phyloP scores from a whole-genome alignment of 2,113 vertebrate genomes.

The Perognathus longimembris region DNA sequence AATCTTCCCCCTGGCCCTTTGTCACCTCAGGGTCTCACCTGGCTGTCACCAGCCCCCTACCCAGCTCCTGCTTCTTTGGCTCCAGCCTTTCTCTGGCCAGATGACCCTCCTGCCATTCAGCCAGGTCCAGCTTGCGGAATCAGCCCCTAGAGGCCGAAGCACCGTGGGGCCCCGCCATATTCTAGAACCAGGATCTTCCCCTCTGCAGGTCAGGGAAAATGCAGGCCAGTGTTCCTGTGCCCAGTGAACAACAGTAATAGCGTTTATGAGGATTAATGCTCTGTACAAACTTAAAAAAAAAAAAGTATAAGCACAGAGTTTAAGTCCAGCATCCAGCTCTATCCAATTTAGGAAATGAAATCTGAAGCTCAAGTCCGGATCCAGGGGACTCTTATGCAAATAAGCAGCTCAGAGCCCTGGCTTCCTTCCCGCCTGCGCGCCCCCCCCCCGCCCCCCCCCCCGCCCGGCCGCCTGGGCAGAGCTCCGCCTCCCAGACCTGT shows the following conservation, averaged over 20 bases:
- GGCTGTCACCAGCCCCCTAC: too few relatives aligned
- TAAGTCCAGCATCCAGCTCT: background rate
- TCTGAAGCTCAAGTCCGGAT: background rate
- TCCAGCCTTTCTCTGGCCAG: background rate
- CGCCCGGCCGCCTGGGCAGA: too few relatives aligned
- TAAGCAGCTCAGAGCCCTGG: background rate
- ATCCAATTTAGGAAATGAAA: background rate
- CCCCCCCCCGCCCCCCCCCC: too few relatives aligned
- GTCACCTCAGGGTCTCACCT: background rate
- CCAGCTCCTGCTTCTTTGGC: background rate
- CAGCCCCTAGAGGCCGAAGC: too few relatives aligned
- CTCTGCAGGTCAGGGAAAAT: background rate
- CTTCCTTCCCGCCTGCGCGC: background rate
- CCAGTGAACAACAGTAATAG: background rate
- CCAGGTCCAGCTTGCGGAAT: background rate
- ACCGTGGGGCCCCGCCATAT: background rate
- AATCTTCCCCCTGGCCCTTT: background rate
- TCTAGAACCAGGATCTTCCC: background rate
- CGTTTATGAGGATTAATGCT: background rate
- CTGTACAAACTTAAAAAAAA: background rate
- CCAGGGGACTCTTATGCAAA: background rate
- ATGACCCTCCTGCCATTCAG: background rate
- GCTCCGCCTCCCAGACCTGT: too few relatives aligned
- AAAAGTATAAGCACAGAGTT: background rate
- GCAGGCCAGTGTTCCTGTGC: background rate